Evolutionary conservation across 2,888 invertebrate genomes (phyloP).

Genomic region (Synanthedon myopaeformis): DNA sequence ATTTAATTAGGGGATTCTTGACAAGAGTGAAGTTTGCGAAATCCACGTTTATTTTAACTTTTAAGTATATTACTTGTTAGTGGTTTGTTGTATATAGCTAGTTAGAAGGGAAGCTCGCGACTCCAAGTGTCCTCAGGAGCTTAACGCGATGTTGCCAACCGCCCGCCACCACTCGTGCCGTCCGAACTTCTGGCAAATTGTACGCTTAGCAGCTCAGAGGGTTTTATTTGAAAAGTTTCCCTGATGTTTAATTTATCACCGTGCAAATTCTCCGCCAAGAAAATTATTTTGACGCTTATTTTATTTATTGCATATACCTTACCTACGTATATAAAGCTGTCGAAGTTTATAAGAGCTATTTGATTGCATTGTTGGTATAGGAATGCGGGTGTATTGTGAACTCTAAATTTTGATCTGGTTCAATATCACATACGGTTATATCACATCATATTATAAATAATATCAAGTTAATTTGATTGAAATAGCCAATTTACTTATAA

Average conservation of each 20-base stretch:
- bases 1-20: background rate
- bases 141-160: background rate
- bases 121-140: background rate
- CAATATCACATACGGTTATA: too few species aligned
- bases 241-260: constrained; percentile 8
- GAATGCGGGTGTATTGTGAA: too few species aligned
- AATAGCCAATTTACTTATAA: too few species aligned
- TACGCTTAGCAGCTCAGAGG: background rate
- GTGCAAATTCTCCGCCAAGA: background rate
- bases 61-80: background rate
- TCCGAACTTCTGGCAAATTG: background rate
- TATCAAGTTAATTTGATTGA: too few species aligned
- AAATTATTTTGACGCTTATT: background rate
- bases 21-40: background rate
- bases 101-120: background rate
- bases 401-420: too few species aligned
- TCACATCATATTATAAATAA: too few species aligned
- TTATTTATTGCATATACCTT: background rate
- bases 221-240: constrained; percentile 3
- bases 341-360: too few species aligned
- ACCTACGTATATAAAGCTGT: background rate
- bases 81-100: background rate
- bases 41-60: background rate
- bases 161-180: background rate
- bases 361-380: too few species aligned